These are phyloP conservation scores for Pseudomyrmex cubaensis DNA, from an alignment of 1,140 invertebrate genomes.

Conservation along the genomic window DNA sequence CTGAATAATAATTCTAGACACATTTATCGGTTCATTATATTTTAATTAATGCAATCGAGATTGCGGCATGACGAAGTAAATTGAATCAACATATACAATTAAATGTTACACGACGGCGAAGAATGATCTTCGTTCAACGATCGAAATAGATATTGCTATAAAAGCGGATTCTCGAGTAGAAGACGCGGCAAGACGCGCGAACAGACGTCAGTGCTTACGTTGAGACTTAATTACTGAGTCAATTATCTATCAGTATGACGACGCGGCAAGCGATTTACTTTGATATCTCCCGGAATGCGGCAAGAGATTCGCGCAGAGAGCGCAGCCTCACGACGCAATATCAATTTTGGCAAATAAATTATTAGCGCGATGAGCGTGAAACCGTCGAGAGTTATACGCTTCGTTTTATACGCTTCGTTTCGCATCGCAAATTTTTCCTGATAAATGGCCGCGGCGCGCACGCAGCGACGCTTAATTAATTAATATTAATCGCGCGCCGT, in stretches of 20 bases:
- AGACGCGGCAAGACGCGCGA: background rate
- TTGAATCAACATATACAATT: slow-evolving; percentile 26
- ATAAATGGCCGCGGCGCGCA: background rate
- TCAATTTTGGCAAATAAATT: slow-evolving; percentile 33
- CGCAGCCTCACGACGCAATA: background rate
- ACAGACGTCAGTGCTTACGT: slow-evolving; percentile 48
- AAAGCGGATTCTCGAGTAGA: background rate
- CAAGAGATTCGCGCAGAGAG: background rate
- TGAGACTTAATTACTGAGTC: slow-evolving; percentile 18
- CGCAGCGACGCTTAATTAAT: slow-evolving; percentile 36
- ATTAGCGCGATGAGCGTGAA: slow-evolving; percentile 5
- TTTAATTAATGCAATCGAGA: slow-evolving; percentile 35
- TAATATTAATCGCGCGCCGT: slow-evolving; percentile 39
- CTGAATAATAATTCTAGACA: background rate
- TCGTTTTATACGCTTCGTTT: slow-evolving; percentile 24
- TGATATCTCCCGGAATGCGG: background rate
- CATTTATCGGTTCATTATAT: background rate
- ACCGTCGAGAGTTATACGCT: slow-evolving; percentile 5
- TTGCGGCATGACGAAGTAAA: slow-evolving; percentile 13
- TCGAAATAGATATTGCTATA: slow-evolving; percentile 30
- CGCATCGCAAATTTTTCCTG: slow-evolving; percentile 26
- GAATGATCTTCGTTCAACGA: slow-evolving; percentile 11
- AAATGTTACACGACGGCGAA: slow-evolving; percentile 9
- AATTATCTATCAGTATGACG: slow-evolving; percentile 42
- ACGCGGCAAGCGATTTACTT: background rate